phyloP scores from a whole-genome alignment of 1,140 invertebrate species.

The Drosophila nasuta region DNA sequence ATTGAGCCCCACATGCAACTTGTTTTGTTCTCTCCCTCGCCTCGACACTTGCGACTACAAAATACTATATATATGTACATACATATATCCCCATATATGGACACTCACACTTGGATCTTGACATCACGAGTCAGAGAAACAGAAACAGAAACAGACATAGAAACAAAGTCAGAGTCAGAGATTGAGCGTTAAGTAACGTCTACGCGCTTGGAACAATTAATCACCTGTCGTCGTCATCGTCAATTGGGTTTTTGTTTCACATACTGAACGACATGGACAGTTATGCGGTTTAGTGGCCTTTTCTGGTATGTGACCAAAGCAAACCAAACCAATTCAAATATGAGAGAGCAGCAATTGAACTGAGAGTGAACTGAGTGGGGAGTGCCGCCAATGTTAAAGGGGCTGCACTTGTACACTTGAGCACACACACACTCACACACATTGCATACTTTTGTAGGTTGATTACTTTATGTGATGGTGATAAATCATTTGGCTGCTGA shows the following conservation, averaged over 20 bases:
- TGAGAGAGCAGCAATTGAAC: background rate
- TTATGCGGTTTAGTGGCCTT: conserved; percentile 67
- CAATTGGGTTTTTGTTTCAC: conserved; percentile 62
- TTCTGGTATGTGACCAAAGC: conserved; percentile 41
- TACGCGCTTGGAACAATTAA: conserved; percentile 80
- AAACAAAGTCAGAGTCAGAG: conserved; percentile 38
- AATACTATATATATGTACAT: conserved; percentile 43
- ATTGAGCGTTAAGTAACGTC: conserved; percentile 77
- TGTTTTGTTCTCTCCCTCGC: conserved; percentile 74
- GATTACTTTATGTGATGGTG: conserved; percentile 57
- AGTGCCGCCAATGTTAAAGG: conserved; percentile 35
- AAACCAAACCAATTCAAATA: conserved; percentile 3
- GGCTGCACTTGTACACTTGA: conserved; percentile 38
- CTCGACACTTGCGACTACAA: conserved; percentile 65
- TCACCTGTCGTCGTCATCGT: conserved; percentile 75
- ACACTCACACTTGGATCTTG: conserved; percentile 56
- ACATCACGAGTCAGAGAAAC: conserved; percentile 60
- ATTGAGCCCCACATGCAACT: conserved; percentile 67
- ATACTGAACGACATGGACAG: conserved; percentile 48
- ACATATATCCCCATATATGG: conserved; percentile 49
- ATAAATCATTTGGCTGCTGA: conserved; percentile 71
- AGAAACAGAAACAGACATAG: too few relatives aligned
- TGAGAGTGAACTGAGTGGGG: conserved; percentile 14
- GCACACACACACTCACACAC: background rate
- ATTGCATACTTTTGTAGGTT: conserved; percentile 55